These are phyloP conservation scores for Aphidoletes aphidimyza DNA, from an alignment of 2,888 invertebrate species.

Conservation along the genomic window DNA sequence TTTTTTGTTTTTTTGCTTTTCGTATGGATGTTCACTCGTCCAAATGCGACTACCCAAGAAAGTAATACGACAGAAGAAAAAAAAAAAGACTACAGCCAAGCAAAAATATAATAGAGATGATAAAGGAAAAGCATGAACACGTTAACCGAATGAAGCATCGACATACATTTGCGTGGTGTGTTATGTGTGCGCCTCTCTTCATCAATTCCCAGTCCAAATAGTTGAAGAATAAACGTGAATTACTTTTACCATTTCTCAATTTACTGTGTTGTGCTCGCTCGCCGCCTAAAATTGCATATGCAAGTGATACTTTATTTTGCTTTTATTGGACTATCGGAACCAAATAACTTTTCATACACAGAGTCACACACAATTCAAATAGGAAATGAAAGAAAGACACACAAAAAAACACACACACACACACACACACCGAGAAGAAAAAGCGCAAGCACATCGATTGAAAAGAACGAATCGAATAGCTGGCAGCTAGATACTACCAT, in stretches of 20 bases:
- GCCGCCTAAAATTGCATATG: slow-evolving; percentile 30
- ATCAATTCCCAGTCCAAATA: slow-evolving; percentile 33
- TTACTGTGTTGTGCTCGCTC: slow-evolving; percentile 16
- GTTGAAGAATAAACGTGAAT: slow-evolving; percentile 44
- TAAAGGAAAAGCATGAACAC: slow-evolving; percentile 36
- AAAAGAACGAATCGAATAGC: background rate
- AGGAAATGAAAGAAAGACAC: background rate
- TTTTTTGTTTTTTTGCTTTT: background rate
- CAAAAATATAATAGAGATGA: slow-evolving; percentile 20
- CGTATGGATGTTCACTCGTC: background rate
- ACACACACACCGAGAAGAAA: background rate
- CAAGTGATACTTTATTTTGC: slow-evolving; percentile 29
- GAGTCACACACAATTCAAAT: background rate
- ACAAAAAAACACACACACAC: background rate
- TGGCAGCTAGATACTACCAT: slow-evolving; percentile 36
- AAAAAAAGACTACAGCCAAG: background rate
- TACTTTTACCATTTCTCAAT: slow-evolving; percentile 52
- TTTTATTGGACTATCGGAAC: slow-evolving; percentile 49
- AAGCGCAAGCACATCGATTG: no score
- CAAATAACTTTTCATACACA: slow-evolving; percentile 41
- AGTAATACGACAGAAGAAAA: background rate
- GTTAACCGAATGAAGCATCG: slow-evolving; percentile 34
- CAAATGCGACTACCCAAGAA: slow-evolving; percentile 32
- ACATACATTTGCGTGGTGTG: slow-evolving; percentile 52
- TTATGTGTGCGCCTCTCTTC: slow-evolving; percentile 48